phyloP scores from a whole-genome alignment of 2,888 invertebrate species.

The Chesias legatella region DNA sequence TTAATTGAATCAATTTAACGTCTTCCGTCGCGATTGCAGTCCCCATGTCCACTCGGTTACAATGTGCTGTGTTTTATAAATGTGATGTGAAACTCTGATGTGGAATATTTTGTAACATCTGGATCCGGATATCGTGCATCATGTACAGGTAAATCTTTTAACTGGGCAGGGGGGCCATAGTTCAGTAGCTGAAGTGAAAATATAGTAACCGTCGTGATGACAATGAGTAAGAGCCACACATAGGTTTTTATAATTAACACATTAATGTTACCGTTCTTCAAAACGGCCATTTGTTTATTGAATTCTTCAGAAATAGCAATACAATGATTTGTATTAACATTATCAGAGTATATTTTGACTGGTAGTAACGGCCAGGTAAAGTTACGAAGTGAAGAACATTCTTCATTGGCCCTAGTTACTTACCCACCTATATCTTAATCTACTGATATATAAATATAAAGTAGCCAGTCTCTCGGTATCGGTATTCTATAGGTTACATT shows the following conservation, averaged over 20 bases:
- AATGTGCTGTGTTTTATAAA: slow-evolving; percentile 29
- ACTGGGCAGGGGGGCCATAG: background rate
- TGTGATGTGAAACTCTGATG: slow-evolving; percentile 32
- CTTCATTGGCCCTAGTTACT: no score
- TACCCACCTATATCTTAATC: no score
- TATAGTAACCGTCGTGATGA: no score
- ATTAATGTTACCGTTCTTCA: no score
- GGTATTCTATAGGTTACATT: no score
- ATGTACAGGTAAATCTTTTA: slow-evolving; percentile 44
- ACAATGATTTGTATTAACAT: no score
- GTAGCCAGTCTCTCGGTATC: no score
- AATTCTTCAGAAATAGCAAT: no score
- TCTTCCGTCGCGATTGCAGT: slow-evolving; percentile 63
- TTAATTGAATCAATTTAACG: slow-evolving; percentile 72
- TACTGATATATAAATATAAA: background rate
- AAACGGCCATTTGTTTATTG: no score
- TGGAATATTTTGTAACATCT: slow-evolving; percentile 10
- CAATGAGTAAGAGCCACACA: no score
- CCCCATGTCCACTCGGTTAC: slow-evolving; percentile 15
- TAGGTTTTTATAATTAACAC: no score
- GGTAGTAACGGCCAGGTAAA: background rate
- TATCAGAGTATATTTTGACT: background rate
- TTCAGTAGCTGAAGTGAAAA: no score
- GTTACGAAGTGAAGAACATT: background rate
- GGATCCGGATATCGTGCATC: slow-evolving; percentile 20